Percentiles rank a stretch among this genome's conserved stretches.
Conservation (phyloP, 2,113 vertebrate species). For the Epinephelus fuscoguttatus region DNA sequence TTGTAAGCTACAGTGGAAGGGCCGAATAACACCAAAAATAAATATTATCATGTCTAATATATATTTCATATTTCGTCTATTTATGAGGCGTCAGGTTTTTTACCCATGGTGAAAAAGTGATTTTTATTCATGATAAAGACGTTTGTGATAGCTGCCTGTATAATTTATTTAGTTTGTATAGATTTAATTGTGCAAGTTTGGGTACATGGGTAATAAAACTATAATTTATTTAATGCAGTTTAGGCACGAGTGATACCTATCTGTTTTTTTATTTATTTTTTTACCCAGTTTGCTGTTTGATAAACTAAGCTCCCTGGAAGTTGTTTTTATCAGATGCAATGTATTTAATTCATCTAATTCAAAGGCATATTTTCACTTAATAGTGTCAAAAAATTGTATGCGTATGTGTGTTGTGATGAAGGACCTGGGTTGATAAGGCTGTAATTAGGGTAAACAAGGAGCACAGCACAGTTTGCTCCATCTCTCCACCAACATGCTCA, state of each 20-base stretch:
- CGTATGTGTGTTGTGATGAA: slow-evolving; percentile 7
- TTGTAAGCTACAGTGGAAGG: not conserved
- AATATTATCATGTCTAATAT: not conserved
- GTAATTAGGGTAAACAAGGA: slow-evolving; percentile 89
- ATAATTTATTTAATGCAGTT: not conserved
- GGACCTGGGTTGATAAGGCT: slow-evolving; percentile 36
- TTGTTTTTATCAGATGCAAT: not conserved
- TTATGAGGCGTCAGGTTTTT: not conserved
- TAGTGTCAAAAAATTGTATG: slow-evolving; percentile 16
- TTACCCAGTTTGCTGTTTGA: not conserved
- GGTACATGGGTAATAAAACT: not conserved
- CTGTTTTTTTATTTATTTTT: not conserved
- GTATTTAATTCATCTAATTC: slow-evolving; percentile 6
- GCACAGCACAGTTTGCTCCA: slow-evolving; percentile 86
- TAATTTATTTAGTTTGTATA: not conserved
- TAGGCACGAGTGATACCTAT: not conserved
- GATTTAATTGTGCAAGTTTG: not conserved
- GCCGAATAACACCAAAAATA: not conserved
- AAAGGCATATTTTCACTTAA: slow-evolving; percentile 39
- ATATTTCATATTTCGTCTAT: not conserved
- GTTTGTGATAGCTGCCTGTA: not conserved
- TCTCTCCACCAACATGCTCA: slow-evolving; percentile 90
- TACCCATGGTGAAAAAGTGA: not conserved
- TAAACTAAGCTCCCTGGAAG: not conserved
- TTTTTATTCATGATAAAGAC: not conserved